Evolutionary conservation across 2,888 invertebrate genomes (phyloP), one percentile per base, ranked within the genome.

Genomic region (Loripinus fragilis): DNA sequence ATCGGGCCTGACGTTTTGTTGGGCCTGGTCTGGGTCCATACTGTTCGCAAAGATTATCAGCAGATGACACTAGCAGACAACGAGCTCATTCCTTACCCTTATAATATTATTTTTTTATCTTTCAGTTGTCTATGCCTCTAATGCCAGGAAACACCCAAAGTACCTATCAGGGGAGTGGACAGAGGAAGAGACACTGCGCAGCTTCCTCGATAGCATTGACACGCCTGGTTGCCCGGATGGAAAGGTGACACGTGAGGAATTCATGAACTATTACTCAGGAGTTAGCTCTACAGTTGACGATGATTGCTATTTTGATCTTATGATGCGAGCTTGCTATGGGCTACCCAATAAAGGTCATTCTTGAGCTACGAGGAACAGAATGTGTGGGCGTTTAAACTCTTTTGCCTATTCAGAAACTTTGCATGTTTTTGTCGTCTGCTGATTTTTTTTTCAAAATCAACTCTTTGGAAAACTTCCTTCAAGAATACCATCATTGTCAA

Each of bases 191-290:
- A 88, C 88, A 23, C 78, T 91, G n/a, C 87, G 87, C 42, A 83
- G 88, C 81, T 92, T 92, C 85, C 82, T 92, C 74, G 90, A 91
- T 80, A 88, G 87, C 65, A 86, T 92, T 70, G 92, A 92, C 74
- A 90, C 91, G 0, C 91, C 91, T 2, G 91, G 89, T 71, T 85
- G 85, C 77, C 88, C 90, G n/a, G 92, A 92, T 80, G 92, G 92
- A 41, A 87, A 88, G 55, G 91, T 92, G 20, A 91, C 91, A 12
- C 81, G 88, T 35, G 89, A 92, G 52, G 92, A 92, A 75, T 92
- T 91, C 79, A 83, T 90, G 78, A 89, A 88, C 74, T 92, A 91
- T 81, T 92, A 92, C 85, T 87, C 91, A 2, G 91, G 90, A 0
- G 91, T 92, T 38, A 90, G 90, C 74, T 81, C 90, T 60, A 90